These are phyloP conservation scores for Stenoptilia bipunctidactyla DNA, from an alignment of 2,888 invertebrate species.

Conservation along the genomic window DNA sequence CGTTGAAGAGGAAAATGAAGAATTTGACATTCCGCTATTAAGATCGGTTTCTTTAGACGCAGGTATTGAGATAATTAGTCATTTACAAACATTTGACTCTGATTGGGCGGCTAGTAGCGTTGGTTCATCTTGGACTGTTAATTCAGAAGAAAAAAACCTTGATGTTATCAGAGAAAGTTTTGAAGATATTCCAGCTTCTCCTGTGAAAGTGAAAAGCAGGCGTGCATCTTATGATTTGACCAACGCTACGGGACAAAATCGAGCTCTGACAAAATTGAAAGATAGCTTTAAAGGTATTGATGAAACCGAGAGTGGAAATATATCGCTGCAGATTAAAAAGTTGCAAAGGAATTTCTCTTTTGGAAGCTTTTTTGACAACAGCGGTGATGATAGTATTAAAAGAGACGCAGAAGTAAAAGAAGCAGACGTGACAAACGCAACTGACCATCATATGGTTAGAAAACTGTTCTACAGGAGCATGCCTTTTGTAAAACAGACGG, in stretches of 20 bases:
- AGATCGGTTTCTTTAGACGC: constrained; percentile 51
- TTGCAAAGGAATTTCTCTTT: constrained; percentile 26
- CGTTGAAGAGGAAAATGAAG: constrained; percentile 25
- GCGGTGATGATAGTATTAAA: constrained; percentile 15
- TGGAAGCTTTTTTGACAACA: too few species aligned
- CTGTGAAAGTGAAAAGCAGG: constrained; percentile 41
- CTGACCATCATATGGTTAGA: not conserved
- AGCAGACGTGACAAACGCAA: constrained; percentile 11
- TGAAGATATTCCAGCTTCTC: constrained; percentile 59
- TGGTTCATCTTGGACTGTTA: constrained; percentile 41
- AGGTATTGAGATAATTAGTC: constrained; percentile 45
- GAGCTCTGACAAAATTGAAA: constrained; percentile 36
- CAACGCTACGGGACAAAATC: constrained; percentile 24
- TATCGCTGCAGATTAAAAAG: constrained; percentile 44
- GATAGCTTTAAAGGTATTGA: constrained; percentile 45
- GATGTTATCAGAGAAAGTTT: constrained; percentile 41
- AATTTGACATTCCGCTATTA: constrained; percentile 36
- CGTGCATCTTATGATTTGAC: constrained; percentile 44
- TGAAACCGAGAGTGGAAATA: constrained; percentile 20
- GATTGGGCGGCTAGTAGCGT: constrained; percentile 33
- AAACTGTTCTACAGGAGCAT: too few species aligned
- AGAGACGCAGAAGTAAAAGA: constrained; percentile 19
- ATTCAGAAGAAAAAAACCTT: constrained; percentile 28
- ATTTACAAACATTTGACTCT: constrained; percentile 39
- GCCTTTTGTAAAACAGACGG: too few species aligned